Evolutionary conservation across 2,113 vertebrate species (phyloP), one percentile per base, ranked within the genome.

Genomic region (Eubucco bourcierii): DNA sequence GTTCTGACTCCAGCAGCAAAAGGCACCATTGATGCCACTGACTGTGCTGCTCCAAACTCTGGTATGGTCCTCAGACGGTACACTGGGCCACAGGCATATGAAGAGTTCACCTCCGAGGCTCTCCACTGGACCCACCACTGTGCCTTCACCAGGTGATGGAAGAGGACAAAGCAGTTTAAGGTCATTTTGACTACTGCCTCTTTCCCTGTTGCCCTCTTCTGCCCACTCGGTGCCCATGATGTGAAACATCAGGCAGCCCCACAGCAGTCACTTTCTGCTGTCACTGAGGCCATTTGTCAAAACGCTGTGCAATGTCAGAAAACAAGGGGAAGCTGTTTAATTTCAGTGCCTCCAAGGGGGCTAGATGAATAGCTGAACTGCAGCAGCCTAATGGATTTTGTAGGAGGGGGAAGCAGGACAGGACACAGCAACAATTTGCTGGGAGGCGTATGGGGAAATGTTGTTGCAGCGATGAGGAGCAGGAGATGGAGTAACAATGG

Each of bases 401-500:
- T 80, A 77, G 55, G 44, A 76, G 72, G 47, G 87, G 72, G 82
- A 85, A 90, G 80, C 9, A 9, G 77, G 86, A 91, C 0, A 27
- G 83, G 73, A 65, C 88, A 81, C 0, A 8, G 92, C 93, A 91
- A 86, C 90, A 93, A 89, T 96, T 95, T 76, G 34, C 68, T 80
- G 78, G 64, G 90, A 93, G 92, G 90, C 29, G 34, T 92, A 90
- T 39, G 86, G 92, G 94, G 81, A 95, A 93, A 37, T 95, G 92
- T 84, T 95, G 90, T 94, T 92, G 83, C 84, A 64, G 92, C 7
- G 7, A 60, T 80, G 95, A 97, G 88, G 96, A 96, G 91, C 6
- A 5, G 80, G 90, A 94, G 95, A 91, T 64, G 79, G 90, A 94
- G 86, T 93, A 97, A 97, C 97, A 97, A 97, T 97, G 95, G 95